Evolutionary conservation across 2,888 invertebrate genomes (phyloP), one percentile per base, ranked within the genome.

Genomic region (Mystacides longicornis): DNA sequence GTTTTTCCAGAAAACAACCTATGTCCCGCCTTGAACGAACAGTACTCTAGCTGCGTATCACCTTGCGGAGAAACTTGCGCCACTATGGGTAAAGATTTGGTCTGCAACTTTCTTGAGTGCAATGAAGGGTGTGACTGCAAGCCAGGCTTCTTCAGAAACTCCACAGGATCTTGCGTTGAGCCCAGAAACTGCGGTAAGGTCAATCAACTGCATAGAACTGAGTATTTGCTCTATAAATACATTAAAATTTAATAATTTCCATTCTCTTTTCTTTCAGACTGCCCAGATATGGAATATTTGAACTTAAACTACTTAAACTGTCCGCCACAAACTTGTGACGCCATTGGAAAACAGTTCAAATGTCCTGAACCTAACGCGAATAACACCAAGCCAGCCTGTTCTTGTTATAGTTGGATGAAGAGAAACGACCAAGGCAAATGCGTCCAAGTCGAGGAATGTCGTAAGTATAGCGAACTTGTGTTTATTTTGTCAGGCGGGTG

Each of bases 61-160:
- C 57, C 57, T 3, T 57, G 59, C 21, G 45, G 53, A 14, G 59
- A 60, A 43, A 49, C 42, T 4, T 60, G 59, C 19, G 46, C 45
- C 11, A 57, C 33, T 31, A 50, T 60, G 14, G 57, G 59, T 22
- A 43, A 53, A 31, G 47, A 60, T 23, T 50, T 57, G 1, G 46
- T 27, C 7, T 60, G 59, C 51, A 60, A 60, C 46, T 55, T 53
- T 52, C 45, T 60, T 9, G 52, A 53, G 4, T 60, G 59, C 18
- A 57, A 57, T 51, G 49, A 46, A 27, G 59, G 59, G 4, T 60
- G 59, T 21, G 57, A 55, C 43, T 60, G 59, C 49, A 60, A 60
- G 16, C 45, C 52, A 9, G 59, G 59, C 19, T 57, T 55, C 53
- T 60, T 51, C 49, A 48, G 55, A 11, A 60, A 60, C 47, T 50